phyloP scores from a whole-genome alignment of 2,797 vertebrate species.

The Loris lydekkerianus region DNA sequence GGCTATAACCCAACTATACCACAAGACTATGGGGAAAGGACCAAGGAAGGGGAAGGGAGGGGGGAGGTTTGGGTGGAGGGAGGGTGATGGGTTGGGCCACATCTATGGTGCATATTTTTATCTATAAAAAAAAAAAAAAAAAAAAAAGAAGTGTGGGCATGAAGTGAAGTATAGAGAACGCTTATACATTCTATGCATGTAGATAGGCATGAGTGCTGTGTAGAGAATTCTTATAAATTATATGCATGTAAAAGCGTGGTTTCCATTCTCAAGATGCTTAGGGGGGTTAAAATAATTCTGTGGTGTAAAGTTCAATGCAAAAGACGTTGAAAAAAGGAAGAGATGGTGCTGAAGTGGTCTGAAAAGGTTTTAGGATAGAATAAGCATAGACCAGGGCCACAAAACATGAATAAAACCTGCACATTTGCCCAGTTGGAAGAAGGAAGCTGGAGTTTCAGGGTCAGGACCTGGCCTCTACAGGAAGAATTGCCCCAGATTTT shows the following conservation, averaged over 20 bases:
- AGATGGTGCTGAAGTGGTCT: background rate
- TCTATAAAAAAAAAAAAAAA: too few species aligned
- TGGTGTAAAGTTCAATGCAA: background rate
- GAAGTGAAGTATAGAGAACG: background rate
- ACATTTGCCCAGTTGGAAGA: background rate
- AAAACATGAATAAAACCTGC: constrained; percentile 7
- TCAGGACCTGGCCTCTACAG: background rate
- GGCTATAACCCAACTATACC: too few species aligned
- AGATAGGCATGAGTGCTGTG: background rate
- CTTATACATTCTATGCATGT: background rate
- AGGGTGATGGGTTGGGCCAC: too few species aligned
- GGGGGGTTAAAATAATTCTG: background rate
- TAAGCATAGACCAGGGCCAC: background rate
- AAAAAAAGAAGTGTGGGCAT: background rate
- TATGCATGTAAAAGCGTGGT: background rate
- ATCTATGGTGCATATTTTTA: too few species aligned
- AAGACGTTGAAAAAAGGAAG: background rate
- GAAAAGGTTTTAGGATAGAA: constrained; percentile 41
- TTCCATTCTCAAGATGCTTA: background rate
- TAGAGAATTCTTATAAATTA: background rate
- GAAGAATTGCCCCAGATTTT: background rate
- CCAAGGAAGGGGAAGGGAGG: too few species aligned
- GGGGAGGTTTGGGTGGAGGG: too few species aligned
- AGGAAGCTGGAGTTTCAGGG: constrained; percentile 26
- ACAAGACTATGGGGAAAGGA: too few species aligned